Percentiles rank a stretch among this genome's conserved stretches.
phyloP scores from a whole-genome alignment of 2,797 vertebrate genomes.

The Phoeniculus purpureus region DNA sequence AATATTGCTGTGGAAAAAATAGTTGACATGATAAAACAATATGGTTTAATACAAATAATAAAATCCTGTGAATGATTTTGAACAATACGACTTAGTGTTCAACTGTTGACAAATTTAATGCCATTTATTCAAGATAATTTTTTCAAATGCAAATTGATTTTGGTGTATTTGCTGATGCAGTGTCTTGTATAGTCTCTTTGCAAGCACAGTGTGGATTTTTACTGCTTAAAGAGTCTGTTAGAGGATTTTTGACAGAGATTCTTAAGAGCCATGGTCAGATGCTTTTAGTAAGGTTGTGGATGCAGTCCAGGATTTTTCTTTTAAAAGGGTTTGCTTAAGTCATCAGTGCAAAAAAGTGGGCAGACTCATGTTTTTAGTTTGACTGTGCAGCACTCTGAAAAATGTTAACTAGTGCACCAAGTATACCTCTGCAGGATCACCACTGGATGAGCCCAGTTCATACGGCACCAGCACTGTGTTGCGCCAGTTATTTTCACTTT shows the following conservation, averaged over 20 bases:
- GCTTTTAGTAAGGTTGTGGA: conserved; percentile 76
- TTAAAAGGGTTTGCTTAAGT: conserved; percentile 77
- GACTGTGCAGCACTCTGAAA: conserved; percentile 66
- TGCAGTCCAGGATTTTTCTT: conserved; percentile 73
- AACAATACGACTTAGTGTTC: neutral
- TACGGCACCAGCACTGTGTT: conserved; percentile 75
- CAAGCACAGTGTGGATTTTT: conserved; percentile 81
- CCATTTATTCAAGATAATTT: conserved; percentile 50
- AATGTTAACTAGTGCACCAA: conserved; percentile 69
- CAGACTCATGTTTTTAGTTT: conserved; percentile 76
- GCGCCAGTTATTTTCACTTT: conserved; percentile 67
- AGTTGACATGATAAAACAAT: neutral
- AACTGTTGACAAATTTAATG: conserved; percentile 19
- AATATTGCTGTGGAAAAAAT: neutral
- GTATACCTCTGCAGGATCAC: conserved; percentile 71
- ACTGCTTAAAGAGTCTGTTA: conserved; percentile 77
- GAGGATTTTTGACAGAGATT: conserved; percentile 73
- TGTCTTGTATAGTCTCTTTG: conserved; percentile 89
- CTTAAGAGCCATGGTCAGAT: conserved; percentile 70
- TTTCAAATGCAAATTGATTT: conserved; percentile 46
- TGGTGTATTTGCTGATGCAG: conserved; percentile 58
- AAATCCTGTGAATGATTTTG: neutral
- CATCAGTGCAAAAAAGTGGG: conserved; percentile 70
- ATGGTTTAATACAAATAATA: neutral
- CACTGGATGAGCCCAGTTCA: conserved; percentile 73